Percentiles rank a stretch among this genome's conserved stretches.
Evolutionary conservation across 2,797 vertebrate genomes (phyloP).

Genomic region (Malacoctenus gilli): DNA sequence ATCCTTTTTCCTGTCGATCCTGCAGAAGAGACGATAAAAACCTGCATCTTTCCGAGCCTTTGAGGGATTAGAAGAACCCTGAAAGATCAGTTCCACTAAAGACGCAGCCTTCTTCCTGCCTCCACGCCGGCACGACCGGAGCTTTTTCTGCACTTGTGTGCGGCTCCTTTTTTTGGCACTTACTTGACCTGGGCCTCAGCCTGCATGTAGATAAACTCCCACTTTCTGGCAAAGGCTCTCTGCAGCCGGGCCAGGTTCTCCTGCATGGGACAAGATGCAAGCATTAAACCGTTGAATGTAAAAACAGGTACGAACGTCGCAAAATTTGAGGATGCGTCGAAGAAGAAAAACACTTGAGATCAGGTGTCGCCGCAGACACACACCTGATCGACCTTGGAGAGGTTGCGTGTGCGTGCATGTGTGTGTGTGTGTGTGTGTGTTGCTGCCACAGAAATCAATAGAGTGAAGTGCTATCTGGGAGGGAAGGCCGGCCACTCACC

Average conservation of each 20-base stretch:
- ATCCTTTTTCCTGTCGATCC: conserved; percentile 98
- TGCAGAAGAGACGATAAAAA: conserved; percentile 73
- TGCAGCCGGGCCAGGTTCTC: conserved; percentile 97
- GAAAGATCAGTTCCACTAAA: no score
- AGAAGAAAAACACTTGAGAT: conserved; percentile 6
- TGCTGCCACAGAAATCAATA: conserved; percentile 36
- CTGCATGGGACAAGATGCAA: conserved; percentile 69
- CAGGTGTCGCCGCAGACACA: not conserved
- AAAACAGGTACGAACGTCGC: no score
- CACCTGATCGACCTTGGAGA: conserved; percentile 37
- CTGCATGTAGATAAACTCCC: conserved; percentile 99
- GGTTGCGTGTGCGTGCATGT: no score
- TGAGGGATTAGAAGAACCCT: conserved; percentile 5
- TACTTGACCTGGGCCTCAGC: conserved; percentile 99
- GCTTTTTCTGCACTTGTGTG: no score
- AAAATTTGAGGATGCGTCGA: no score
- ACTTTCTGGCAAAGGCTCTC: conserved; percentile 97
- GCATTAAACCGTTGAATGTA: no score
- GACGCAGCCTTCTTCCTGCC: no score
- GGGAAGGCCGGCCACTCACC: conserved; percentile 81
- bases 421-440: no score
- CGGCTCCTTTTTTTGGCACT: conserved; percentile 67
- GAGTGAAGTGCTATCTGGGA: conserved; percentile 15
- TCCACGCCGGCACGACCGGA: no score
- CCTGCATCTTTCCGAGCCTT: conserved; percentile 3